Percentiles rank a stretch among this genome's conserved stretches.
These are phyloP conservation scores for Atta colombica DNA, from an alignment of 1,140 invertebrate genomes.

Conservation along the genomic window DNA sequence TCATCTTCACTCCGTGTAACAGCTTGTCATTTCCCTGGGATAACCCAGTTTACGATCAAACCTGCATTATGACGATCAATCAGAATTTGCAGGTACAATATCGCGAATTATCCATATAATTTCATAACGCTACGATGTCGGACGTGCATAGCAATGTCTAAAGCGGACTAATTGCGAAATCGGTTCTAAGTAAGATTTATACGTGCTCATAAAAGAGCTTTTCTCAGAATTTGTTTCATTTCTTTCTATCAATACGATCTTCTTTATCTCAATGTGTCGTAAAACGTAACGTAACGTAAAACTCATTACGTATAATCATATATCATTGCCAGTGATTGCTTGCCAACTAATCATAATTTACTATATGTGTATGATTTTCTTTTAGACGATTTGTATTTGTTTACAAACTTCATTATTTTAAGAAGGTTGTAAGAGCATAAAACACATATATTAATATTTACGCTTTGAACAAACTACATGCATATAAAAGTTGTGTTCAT, in stretches of 20 bases:
- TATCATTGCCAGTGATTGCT: neutral
- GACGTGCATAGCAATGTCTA: neutral
- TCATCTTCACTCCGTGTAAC: conserved; percentile 15
- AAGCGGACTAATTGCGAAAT: neutral
- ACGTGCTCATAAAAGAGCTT: conserved; percentile 19
- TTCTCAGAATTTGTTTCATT: neutral
- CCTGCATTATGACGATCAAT: conserved; percentile 10
- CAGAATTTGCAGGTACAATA: neutral
- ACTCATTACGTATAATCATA: neutral
- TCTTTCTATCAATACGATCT: neutral
- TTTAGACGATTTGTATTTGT: conserved; percentile 3
- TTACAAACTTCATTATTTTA: conserved; percentile 2
- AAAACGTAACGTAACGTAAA: conserved; percentile 25
- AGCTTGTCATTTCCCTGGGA: conserved; percentile 24
- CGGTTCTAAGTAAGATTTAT: conserved; percentile 28
- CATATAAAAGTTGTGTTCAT: no score
- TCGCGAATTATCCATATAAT: conserved; percentile 35
- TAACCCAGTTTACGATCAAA: conserved; percentile 41
- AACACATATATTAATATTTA: no score
- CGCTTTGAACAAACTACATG: no score
- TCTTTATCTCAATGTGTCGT: neutral
- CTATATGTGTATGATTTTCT: neutral
- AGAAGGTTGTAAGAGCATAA: no score
- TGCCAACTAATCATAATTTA: conserved; percentile 9
- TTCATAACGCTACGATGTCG: conserved; percentile 6